A percentile compares a stretch with the other conserved stretches of the same genome.
phyloP scores from a whole-genome alignment of 2,113 vertebrate genomes.

The Reinhardtius hippoglossoides region DNA sequence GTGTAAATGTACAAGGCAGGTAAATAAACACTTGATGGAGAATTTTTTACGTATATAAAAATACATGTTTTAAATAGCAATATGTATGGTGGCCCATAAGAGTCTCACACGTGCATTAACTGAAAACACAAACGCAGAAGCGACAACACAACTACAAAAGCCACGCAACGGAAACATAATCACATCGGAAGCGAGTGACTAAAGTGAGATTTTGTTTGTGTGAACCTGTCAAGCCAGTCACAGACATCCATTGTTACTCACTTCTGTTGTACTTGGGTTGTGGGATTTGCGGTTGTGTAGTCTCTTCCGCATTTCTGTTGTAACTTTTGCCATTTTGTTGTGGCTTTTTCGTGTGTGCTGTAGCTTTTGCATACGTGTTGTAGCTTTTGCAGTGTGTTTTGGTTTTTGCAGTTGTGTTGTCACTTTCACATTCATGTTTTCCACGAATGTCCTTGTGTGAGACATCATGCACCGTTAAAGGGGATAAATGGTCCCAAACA shows the following conservation, averaged over 20 bases:
- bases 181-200: too few relatives aligned
- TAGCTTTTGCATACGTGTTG: too few relatives aligned
- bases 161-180: not conserved
- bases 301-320: not conserved
- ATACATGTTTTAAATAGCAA: not conserved
- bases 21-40: constrained; percentile 57
- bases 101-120: not conserved
- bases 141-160: not conserved
- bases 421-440: not conserved
- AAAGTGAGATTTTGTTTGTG: too few relatives aligned
- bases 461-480: not conserved
- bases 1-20: constrained; percentile 48
- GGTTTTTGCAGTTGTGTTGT: not conserved
- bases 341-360: too few relatives aligned
- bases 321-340: too few relatives aligned
- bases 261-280: too few relatives aligned
- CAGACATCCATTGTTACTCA: too few relatives aligned
- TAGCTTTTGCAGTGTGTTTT: too few relatives aligned
- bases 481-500: constrained; percentile 65
- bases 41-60: constrained; percentile 29
- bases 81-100: not conserved
- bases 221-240: too few relatives aligned
- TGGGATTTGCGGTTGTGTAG: not conserved
- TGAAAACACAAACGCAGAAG: not conserved
- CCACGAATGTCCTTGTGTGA: not conserved